These are phyloP conservation scores for Cydia amplana DNA, from an alignment of 1,140 invertebrate genomes.

Conservation along the genomic window DNA sequence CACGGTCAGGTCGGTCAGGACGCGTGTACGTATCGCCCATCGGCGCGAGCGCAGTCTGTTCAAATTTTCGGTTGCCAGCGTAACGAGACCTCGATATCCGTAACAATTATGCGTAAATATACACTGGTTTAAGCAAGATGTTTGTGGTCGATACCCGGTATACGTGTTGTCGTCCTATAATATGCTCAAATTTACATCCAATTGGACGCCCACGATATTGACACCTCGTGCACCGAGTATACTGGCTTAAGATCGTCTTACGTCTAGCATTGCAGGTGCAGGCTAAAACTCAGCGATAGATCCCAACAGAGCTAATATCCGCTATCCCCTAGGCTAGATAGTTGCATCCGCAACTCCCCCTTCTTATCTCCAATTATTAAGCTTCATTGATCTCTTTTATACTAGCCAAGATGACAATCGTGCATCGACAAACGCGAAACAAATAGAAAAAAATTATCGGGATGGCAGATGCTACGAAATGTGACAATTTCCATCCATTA, in stretches of 20 bases:
- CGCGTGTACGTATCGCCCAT: neutral
- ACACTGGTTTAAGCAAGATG: neutral
- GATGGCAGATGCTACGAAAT: too few species aligned
- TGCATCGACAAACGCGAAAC: too few species aligned
- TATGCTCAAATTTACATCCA: conserved; percentile 23
- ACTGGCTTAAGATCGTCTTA: neutral
- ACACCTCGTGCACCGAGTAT: neutral
- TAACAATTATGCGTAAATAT: neutral
- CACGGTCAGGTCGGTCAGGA: conserved; percentile 17
- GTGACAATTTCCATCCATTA: too few species aligned
- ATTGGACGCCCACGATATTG: conserved; percentile 20
- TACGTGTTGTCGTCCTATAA: conserved; percentile 8
- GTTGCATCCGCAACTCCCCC: too few species aligned
- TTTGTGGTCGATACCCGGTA: neutral
- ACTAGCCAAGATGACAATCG: too few species aligned
- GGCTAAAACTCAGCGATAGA: neutral
- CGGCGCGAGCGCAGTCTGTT: neutral
- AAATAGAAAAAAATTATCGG: too few species aligned
- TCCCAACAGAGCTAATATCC: neutral
- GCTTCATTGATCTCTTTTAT: too few species aligned
- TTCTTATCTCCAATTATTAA: too few species aligned
- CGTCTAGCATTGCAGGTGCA: neutral
- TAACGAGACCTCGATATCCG: neutral
- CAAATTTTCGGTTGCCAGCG: neutral
- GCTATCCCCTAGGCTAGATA: too few species aligned